These are phyloP conservation scores for Aspiorhynchus laticeps DNA, from an alignment of 2,113 vertebrate genomes.

Conservation along the genomic window DNA sequence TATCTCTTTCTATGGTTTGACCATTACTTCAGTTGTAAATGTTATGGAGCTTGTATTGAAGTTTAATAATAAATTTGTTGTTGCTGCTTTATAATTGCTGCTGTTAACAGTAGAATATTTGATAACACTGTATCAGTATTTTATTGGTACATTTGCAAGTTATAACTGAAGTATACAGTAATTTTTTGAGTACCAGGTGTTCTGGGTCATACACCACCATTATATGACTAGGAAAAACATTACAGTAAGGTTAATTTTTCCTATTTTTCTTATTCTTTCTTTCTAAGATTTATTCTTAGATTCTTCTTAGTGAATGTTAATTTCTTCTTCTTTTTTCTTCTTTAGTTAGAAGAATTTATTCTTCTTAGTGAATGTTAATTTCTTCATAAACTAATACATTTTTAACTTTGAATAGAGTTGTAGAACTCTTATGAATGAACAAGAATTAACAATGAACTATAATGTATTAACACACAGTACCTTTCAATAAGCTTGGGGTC, in stretches of 20 bases:
- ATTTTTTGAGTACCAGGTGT: neutral
- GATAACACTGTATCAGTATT: neutral
- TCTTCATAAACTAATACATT: neutral
- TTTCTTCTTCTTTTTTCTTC: no score
- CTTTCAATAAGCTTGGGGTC: neutral
- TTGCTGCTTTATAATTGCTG: neutral
- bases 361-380: neutral
- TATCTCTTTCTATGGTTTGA: slow-evolving; percentile 33
- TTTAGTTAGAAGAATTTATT: no score
- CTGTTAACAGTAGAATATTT: neutral
- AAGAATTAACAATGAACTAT: neutral
- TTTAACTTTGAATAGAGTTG: neutral
- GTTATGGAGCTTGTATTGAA: slow-evolving; percentile 49
- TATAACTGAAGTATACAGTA: neutral
- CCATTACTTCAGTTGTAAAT: slow-evolving; percentile 27
- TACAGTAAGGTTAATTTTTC: neutral
- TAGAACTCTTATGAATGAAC: neutral
- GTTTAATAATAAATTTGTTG: slow-evolving; percentile 54
- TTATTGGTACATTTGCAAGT: neutral
- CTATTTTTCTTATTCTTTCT: no score
- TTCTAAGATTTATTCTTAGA: no score
- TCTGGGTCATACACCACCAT: neutral
- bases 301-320: no score
- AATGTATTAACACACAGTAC: neutral
- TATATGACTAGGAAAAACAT: neutral